Percentiles rank a stretch among this genome's conserved stretches.
Conservation (phyloP, 2,797 vertebrate genomes). For the Dryobates pubescens region DNA sequence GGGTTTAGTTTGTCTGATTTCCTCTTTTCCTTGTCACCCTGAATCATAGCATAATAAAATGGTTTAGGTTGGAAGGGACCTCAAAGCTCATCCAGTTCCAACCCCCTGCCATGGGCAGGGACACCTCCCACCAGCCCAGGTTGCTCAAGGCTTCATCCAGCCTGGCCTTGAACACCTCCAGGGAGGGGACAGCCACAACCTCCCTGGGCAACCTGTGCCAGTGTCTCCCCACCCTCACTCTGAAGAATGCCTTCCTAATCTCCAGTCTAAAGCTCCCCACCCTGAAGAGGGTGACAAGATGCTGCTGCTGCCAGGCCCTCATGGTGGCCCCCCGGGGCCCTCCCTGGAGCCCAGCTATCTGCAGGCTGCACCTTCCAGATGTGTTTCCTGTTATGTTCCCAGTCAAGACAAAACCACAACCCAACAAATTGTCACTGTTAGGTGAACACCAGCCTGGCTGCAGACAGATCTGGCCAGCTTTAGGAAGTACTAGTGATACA, state of each 20-base stretch:
- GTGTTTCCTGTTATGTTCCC: background rate
- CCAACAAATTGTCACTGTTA: accelerated
- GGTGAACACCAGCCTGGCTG: background rate
- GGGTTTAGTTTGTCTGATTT: background rate
- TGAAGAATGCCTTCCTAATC: too few relatives aligned
- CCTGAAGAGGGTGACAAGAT: background rate
- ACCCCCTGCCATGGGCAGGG: too few relatives aligned
- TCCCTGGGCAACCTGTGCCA: too few relatives aligned
- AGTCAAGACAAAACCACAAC: background rate
- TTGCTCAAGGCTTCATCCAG: too few relatives aligned
- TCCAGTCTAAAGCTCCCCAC: too few relatives aligned
- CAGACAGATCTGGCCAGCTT: background rate
- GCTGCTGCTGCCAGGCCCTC: background rate
- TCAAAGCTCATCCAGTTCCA: too few relatives aligned
- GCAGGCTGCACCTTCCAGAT: background rate
- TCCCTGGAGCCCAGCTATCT: background rate
- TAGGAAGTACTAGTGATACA: accelerated
- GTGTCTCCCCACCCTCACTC: too few relatives aligned
- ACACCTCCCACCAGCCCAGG: too few relatives aligned
- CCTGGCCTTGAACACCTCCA: too few relatives aligned
- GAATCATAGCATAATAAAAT: too few relatives aligned
- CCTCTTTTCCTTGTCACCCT: background rate
- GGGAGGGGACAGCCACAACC: too few relatives aligned
- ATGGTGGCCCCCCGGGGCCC: background rate
- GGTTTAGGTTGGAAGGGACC: too few relatives aligned